Conservation (phyloP, 2,888 invertebrate genomes). For the Drosophila atripex region DNA sequence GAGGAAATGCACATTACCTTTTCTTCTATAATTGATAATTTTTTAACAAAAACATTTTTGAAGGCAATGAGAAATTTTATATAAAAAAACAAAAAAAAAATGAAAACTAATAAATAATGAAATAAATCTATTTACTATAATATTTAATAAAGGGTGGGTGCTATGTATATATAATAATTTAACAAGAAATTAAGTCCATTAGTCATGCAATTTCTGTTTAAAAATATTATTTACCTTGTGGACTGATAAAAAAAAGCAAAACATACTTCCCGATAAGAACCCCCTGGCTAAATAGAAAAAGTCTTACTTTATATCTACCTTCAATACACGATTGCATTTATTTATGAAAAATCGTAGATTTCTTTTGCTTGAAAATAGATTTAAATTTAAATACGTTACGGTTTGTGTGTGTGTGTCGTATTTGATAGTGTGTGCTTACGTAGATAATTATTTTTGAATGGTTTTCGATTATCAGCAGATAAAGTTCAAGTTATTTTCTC, state of each 20-base stretch:
- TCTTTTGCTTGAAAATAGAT: slow-evolving; percentile 57
- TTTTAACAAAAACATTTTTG: slow-evolving; percentile 17
- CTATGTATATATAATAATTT: too few relatives aligned
- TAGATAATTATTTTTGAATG: slow-evolving; percentile 48
- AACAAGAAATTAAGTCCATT: neutral
- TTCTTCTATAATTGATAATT: slow-evolving; percentile 30
- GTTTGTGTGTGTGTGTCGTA: slow-evolving; percentile 28
- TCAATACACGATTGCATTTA: slow-evolving; percentile 45
- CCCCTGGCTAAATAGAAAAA: neutral
- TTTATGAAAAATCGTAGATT: slow-evolving; percentile 55
- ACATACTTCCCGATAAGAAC: neutral
- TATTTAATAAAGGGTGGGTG: neutral
- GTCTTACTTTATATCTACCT: slow-evolving; percentile 36
- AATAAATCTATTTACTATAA: slow-evolving; percentile 5
- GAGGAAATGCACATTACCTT: slow-evolving; percentile 68
- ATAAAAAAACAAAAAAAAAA: slow-evolving; percentile 38
- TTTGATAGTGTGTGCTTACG: slow-evolving; percentile 31
- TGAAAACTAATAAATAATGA: slow-evolving; percentile 40
- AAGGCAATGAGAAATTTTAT: slow-evolving; percentile 41
- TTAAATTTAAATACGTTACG: slow-evolving; percentile 57
- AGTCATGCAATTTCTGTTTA: neutral
- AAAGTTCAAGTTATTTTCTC: slow-evolving; percentile 33
- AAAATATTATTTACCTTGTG: neutral
- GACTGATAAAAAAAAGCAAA: too few relatives aligned
- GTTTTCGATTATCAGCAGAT: slow-evolving; percentile 34